Percentiles rank a stretch among this genome's conserved stretches.
These are phyloP conservation scores for Cephalopachus bancanus DNA, from an alignment of 2,797 vertebrate species.

Conservation along the genomic window DNA sequence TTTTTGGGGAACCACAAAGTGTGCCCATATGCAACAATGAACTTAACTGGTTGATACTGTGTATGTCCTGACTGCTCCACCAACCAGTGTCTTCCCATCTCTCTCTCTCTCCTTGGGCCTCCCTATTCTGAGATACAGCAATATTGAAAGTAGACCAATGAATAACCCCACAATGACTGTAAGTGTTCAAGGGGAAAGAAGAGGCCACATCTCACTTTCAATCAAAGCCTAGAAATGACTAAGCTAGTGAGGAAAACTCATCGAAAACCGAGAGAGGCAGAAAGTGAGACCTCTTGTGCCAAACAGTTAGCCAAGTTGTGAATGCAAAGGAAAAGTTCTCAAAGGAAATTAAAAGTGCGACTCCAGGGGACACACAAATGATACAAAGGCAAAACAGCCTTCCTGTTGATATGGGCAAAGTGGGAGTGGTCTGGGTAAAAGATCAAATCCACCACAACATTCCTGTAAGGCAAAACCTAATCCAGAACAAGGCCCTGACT, in stretches of 20 bases:
- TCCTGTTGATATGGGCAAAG: neutral
- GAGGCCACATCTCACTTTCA: neutral
- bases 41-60: too few species aligned
- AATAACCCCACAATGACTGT: neutral
- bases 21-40: neutral
- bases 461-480: neutral
- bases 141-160: neutral
- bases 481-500: neutral
- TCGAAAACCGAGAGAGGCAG: neutral
- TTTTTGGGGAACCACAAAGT: neutral
- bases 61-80: too few species aligned
- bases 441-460: neutral
- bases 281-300: neutral
- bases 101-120: too few species aligned
- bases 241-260: neutral
- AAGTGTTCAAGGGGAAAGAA: neutral
- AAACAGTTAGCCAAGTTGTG: too few species aligned
- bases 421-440: neutral
- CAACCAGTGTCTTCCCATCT: too few species aligned
- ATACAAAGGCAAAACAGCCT: too few species aligned
- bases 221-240: neutral
- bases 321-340: too few species aligned
- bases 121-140: neutral
- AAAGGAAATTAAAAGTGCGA: too few species aligned
- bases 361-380: too few species aligned